Base-by-base conservation (phyloP, 2,113 vertebrate genomes). In the Echinops telfairi region DNA sequence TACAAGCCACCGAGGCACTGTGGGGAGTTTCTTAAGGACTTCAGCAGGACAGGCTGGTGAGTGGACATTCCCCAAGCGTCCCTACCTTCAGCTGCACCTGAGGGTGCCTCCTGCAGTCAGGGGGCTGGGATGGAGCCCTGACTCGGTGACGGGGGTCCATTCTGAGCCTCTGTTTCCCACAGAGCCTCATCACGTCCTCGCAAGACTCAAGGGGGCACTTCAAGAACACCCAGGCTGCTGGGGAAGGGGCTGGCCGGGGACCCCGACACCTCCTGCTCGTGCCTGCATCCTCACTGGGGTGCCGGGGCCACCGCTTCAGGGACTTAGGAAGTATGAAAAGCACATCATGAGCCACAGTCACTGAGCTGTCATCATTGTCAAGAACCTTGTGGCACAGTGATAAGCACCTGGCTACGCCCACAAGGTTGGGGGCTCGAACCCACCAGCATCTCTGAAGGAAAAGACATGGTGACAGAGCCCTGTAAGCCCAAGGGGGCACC, bases 261-360 rank as follows among this genome's bases (percentile, higher is more conserved):
- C 20, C 36, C 3, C 3, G 40, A 31, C 19, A 19, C n/a, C 36
- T 27, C 40, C 31, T 73, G 43, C 53, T 29, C 1, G 31, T 85
- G 64, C 1, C 22, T 73, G 16, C 60, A 8, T 82, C 19, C 70
- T 83, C 68, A 15, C 23, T 38, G 14, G 19, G 66, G 31, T n/a
- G 12, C 0, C 25, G 23, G 60, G 8, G 84, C 64, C 57, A 36
- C 23, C 7, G 4, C 66, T 53, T 36, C 68, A 4, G n/a, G 43
- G 38, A 64, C 17, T 23, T 19, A 0, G 0, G 33, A 73, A 19
- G 43, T 47, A 9, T n/a, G 31, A 0, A 11, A 64, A 38, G 6
- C 43, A 47, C 2, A 25, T 2, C 64, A 6, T 16, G 11, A 62
- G 40, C 29, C 2, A 6, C 29, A 9, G 11, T 2, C 36, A 58